Evolutionary conservation across 2,797 vertebrate genomes (phyloP), one percentile per base, ranked within the genome.

Genomic region (Sebastes oblongus): DNA sequence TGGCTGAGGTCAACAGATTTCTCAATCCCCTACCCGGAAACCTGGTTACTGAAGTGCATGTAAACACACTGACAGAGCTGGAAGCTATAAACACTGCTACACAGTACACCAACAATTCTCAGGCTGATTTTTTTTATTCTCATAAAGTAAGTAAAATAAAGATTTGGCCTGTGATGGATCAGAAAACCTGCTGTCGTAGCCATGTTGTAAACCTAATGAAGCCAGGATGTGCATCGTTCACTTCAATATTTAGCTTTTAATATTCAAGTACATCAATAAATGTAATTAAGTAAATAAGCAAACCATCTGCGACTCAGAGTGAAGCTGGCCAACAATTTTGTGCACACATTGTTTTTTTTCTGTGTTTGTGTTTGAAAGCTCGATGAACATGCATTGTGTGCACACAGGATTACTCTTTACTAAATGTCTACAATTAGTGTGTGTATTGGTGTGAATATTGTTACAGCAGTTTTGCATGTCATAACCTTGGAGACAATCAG

Each of bases 381-480:
- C n/a, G 25, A 2, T 66, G 52, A 80, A 64, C n/a, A 71, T 16
- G n/a, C 39, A 52, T 55, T 16, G 4, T 50, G 77, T 69, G 46
- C 5, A 29, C 62, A 62, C 59, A 64, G 50, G 25, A 54, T 25
- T 52, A 11, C 55, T 69, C n/a, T 85, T 42, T 52, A 24, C 72
- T 70, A 20, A 79, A 70, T 55, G 62, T 77, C 78, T 77, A 18
- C 60, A 81, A 72, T 84, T 82, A 77, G 46, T 52, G 66, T 69
- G n/a, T 5, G 24, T 50, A 42, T 66, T 6, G 64, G n/a, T 72
- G 13, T 62, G 50, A 76, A 73, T 59, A 24, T 50, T 67, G 39
- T 32, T 56, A 60, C 32, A 42, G 80, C 39, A 75, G 76, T 60
- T 75, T 61, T 58, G 67, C 32, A 18, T 24, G 11, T 60, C 1